These are phyloP conservation scores for Trachymyrmex cornetzi DNA, from an alignment of 1,140 invertebrate genomes.

Conservation along the genomic window DNA sequence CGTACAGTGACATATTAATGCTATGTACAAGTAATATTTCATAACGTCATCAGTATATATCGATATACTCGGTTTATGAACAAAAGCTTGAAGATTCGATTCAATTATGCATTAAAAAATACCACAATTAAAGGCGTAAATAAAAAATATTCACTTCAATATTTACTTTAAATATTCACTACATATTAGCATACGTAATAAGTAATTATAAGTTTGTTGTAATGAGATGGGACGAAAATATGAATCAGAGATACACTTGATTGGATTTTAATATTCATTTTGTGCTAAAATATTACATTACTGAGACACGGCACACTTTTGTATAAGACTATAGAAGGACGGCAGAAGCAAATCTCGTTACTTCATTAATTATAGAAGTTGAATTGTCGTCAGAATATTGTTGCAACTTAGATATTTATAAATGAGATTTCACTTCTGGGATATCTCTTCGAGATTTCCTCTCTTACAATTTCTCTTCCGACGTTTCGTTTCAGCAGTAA, in stretches of 20 bases:
- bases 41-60: constrained; percentile 15
- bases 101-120: neutral
- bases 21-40: constrained; percentile 70
- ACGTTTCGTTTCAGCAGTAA: constrained; percentile 41
- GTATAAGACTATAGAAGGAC: constrained; percentile 70
- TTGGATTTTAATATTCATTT: constrained; percentile 21
- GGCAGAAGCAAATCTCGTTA: constrained; percentile 70
- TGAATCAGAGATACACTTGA: neutral
- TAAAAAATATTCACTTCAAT: neutral
- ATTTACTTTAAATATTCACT: neutral
- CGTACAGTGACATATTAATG: constrained; percentile 61
- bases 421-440: constrained; percentile 36
- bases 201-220: neutral
- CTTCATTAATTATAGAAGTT: constrained; percentile 55
- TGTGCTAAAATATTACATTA: constrained; percentile 44
- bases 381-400: constrained; percentile 55
- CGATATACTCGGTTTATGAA: constrained; percentile 24
- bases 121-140: neutral
- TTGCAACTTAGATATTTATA: constrained; percentile 50
- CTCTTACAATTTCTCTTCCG: constrained; percentile 30
- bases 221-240: neutral
- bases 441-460: constrained; percentile 42
- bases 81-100: neutral
- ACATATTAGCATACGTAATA: neutral
- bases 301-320: constrained; percentile 44